Base-by-base conservation (phyloP, 2,888 invertebrate genomes). In the Tenthredo scrophulariae region DNA sequence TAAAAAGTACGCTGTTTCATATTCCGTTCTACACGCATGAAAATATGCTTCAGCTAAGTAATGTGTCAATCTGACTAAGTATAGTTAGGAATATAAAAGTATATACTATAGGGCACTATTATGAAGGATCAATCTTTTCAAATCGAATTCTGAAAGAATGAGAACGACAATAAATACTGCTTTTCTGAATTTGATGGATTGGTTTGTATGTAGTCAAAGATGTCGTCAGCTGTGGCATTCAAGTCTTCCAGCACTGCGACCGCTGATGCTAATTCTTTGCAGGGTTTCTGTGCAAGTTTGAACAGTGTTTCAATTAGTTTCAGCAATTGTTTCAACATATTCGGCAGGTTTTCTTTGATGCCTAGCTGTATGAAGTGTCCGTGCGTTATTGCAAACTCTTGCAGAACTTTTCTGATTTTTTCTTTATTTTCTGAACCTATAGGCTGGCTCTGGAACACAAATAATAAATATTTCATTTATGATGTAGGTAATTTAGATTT, bases 221-320 rank as follows among this genome's bases (percentile, higher is more conserved):
- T 37, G 15, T 0, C n/a, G 10, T 70, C 70, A 70, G 70, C 37
- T 70, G 9, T 2, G 9, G 37, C 91, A 87, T 93, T 93, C 85
- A 96, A 95, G 88, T 96, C 95, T 90, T 96, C 96, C n/a, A 96
- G 89, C 0, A 95, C 94, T 92, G 96, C 91, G 85, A 95, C 93
- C 0, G 95, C 95, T 85, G 93, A 93, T 89, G 94, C 93, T 33
- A 96, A 93, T 74, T 94, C 93, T 4, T 91, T 88, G 84, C 92
- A 93, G 13, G 93, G 93, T 70, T 90, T 85, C 4, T 88, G 85
- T 7, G 91, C 90, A 75, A 88, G 50, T 37, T 90, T 75, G 54
- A 91, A 86, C 29, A 94, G 84, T 26, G 88, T 79, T 86, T 89
- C 29, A 9, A 93, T 86, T 90, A 93, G 92, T 13, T 85, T 77